phyloP scores from a whole-genome alignment of 2,888 invertebrate genomes.

The Dione juno region DNA sequence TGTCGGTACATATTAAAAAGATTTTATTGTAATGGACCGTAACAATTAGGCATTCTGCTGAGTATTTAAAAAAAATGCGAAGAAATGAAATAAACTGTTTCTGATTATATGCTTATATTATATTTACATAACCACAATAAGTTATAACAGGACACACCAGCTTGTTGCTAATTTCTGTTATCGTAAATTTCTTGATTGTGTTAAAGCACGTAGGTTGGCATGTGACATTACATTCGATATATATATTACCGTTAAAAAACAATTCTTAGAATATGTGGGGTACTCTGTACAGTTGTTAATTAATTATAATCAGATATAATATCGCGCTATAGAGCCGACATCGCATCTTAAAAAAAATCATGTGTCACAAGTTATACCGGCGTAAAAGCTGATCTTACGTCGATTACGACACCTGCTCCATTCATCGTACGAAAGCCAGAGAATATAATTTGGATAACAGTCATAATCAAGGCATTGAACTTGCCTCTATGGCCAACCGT shows the following conservation, averaged over 20 bases:
- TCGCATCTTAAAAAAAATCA: conserved; percentile 48
- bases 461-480: conserved; percentile 82
- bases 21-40: too few relatives aligned
- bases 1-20: too few relatives aligned
- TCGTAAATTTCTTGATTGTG: neutral
- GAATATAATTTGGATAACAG: conserved; percentile 74
- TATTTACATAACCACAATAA: neutral
- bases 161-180: neutral
- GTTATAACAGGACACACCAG: neutral
- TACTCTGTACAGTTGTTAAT: conserved; percentile 48
- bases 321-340: conserved; percentile 29
- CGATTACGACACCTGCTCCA: conserved; percentile 64
- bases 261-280: conserved; percentile 40
- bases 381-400: conserved; percentile 55
- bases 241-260: conserved; percentile 25
- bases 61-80: too few relatives aligned
- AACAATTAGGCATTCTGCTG: neutral
- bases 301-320: conserved; percentile 57
- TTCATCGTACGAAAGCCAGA: conserved; percentile 67
- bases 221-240: conserved; percentile 23
- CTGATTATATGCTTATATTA: neutral
- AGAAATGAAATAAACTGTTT: too few relatives aligned
- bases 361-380: conserved; percentile 41
- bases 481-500: conserved; percentile 67
- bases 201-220: conserved; percentile 15